Base-by-base conservation (phyloP, 2,888 invertebrate genomes). In the Carcina quercana region DNA sequence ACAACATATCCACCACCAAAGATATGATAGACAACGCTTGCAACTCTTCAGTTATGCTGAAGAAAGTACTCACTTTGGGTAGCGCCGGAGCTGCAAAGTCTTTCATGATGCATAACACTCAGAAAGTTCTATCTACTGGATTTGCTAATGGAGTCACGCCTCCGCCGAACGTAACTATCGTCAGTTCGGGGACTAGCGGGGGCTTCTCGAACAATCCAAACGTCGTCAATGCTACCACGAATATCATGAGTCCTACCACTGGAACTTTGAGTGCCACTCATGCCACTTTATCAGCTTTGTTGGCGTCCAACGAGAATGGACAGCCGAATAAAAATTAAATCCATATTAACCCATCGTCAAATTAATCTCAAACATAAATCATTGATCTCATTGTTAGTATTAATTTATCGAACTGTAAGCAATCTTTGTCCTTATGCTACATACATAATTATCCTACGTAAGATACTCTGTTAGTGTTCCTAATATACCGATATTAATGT, bases 21-120 rank as follows among this genome's bases (percentile, higher is more conserved):
- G 84, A 83, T 38, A 79, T 85, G 78, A 83, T 85, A 12, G 85
- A 85, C 32, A 84, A 82, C 37, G 78, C 83, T 0, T 83, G 84
- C 43, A 83, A 82, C 38, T 84, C 85, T 0, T 85, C 85, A 2
- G 74, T 85, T 5, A 85, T 85, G 85, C 48, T 85, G 39, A 85
- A 85, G 42, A 83, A 85, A 42, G 85, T 85, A 0, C 53, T 85
- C 1, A 85, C 85, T 21, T 47, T 85, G 21, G 85, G 85, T 28
- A 83, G 83, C 28, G 59, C 82, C 0, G 83, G 80, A 0, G 69
- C 73, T 0, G 53, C 75, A 3, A 85, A 85, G 37, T 83, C 85
- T 0, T 85, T 82, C 36, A 73, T 85, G 71, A 83, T 85, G 83
- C 83, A 82, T 35, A 83, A 82, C 37, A 82, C 82, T 2, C 83